Conservation (phyloP, 2,113 vertebrate genomes). For the Gyps fulvus region DNA sequence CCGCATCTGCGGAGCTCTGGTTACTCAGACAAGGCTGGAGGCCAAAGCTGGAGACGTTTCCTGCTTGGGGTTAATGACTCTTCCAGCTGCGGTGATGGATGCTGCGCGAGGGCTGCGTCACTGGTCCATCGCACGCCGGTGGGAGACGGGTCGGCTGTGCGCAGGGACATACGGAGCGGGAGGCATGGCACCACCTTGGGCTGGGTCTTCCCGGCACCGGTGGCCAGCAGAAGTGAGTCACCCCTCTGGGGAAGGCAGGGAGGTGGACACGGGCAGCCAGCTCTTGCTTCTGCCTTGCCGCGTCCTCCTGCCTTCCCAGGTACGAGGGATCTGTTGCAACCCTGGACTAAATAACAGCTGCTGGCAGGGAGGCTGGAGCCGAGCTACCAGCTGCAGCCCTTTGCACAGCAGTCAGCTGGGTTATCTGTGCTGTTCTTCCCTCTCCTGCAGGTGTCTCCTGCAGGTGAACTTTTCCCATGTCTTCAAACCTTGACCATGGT, state of each 20-base stretch:
- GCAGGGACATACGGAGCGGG: neutral
- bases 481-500: neutral
- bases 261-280: neutral
- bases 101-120: neutral
- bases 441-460: neutral
- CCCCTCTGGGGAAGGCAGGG: neutral
- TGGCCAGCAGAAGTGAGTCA: neutral
- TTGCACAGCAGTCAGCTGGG: neutral
- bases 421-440: neutral
- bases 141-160: neutral
- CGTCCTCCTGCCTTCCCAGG: neutral
- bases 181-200: neutral
- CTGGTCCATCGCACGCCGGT: fast-evolving
- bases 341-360: neutral
- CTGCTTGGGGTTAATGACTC: neutral
- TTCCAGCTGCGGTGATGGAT: neutral
- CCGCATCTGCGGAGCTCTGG: fast-evolving
- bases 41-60: neutral
- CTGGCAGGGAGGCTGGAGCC: neutral
- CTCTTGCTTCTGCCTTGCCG: neutral
- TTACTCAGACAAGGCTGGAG: neutral
- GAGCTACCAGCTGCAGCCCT: neutral
- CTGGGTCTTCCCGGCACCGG: neutral
- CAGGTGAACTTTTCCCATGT: neutral
- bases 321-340: neutral